These are phyloP conservation scores for Burhinus bistriatus DNA, from an alignment of 2,113 vertebrate genomes.

Conservation along the genomic window DNA sequence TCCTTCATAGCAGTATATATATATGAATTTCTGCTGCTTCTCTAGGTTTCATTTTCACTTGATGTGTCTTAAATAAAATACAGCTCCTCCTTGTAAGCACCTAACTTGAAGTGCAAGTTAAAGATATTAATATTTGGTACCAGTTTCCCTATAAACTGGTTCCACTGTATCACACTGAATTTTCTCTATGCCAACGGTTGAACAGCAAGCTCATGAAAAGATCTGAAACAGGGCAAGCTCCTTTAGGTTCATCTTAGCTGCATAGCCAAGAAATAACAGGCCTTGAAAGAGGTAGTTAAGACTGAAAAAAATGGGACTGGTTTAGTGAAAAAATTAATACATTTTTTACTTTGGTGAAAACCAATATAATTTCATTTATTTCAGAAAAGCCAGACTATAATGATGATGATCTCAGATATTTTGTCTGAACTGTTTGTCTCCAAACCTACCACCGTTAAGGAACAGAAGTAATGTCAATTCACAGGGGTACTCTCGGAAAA, in stretches of 20 bases:
- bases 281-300: background rate
- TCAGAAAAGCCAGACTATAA: background rate
- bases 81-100: background rate
- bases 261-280: background rate
- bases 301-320: background rate
- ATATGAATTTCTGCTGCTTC: background rate
- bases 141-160: background rate
- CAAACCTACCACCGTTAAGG: background rate
- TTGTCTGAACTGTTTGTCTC: background rate
- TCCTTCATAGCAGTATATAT: background rate
- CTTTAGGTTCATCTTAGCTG: background rate
- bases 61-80: background rate
- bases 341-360: background rate
- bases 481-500: background rate
- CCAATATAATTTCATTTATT: background rate
- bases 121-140: background rate
- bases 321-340: background rate
- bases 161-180: background rate
- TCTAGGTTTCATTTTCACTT: background rate
- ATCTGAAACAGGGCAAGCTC: background rate
- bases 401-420: background rate
- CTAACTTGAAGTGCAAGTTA: background rate
- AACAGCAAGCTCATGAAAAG: background rate
- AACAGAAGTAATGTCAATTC: background rate
- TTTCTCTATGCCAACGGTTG: background rate